These are phyloP conservation scores for Ormyrus pomaceus DNA, from an alignment of 2,888 invertebrate species.

Conservation along the genomic window DNA sequence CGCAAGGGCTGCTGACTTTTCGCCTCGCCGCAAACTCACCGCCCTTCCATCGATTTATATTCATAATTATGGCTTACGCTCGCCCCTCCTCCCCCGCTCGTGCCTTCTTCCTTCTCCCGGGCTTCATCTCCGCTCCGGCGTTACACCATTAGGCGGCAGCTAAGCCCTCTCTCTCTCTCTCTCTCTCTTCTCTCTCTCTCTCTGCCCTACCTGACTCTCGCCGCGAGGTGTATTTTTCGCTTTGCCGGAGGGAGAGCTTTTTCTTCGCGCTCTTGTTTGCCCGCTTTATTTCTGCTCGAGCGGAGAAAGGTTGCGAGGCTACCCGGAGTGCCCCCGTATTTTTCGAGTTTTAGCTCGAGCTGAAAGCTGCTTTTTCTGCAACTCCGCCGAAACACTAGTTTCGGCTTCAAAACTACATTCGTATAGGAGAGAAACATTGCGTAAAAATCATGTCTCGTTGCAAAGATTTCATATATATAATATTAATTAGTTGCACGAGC, in stretches of 20 bases:
- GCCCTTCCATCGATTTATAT: constrained; percentile 69
- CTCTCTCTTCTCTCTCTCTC: too few species aligned
- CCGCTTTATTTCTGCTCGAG: not conserved
- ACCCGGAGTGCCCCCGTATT: too few species aligned
- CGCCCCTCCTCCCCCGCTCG: constrained; percentile 21
- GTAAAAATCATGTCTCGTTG: too few species aligned
- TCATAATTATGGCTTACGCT: constrained; percentile 68
- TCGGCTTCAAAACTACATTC: too few species aligned
- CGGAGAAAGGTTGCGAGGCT: too few species aligned
- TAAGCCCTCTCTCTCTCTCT: not conserved
- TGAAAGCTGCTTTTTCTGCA: too few species aligned
- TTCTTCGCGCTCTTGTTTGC: not conserved
- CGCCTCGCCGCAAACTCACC: constrained; percentile 40
- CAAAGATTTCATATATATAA: too few species aligned
- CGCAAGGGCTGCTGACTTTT: constrained; percentile 25
- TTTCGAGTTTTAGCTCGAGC: too few species aligned
- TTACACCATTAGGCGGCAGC: constrained; percentile 2
- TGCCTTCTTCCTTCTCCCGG: not conserved
- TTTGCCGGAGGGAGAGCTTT: not conserved
- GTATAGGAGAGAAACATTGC: too few species aligned
- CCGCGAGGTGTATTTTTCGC: not conserved
- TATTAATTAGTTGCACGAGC: too few species aligned
- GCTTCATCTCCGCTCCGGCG: constrained; percentile 10
- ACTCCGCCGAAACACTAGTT: too few species aligned
- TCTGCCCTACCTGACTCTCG: constrained; percentile 9